Conservation (phyloP, 2,888 invertebrate species). For the Dasysyrphus tricinctus region DNA sequence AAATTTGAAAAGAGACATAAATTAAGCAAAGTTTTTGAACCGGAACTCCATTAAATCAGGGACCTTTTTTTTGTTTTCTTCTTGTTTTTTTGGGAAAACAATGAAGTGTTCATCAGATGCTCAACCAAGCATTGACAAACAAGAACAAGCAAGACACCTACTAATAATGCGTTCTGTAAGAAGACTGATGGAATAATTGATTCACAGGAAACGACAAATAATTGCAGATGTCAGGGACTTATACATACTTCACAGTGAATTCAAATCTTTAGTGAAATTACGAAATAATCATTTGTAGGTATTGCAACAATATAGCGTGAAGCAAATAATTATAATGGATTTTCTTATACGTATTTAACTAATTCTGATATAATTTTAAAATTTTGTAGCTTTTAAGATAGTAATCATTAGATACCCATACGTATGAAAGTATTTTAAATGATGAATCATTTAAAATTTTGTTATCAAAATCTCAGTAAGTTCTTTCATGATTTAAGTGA, state of each 20-base stretch:
- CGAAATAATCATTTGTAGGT: constrained; percentile 34
- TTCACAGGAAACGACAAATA: constrained; percentile 67
- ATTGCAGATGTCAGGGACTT: constrained; percentile 59
- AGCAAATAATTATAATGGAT: constrained; percentile 41
- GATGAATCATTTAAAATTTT: too few relatives aligned
- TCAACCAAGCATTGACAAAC: constrained; percentile 66
- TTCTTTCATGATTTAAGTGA: too few relatives aligned
- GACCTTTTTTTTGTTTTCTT: constrained; percentile 22
- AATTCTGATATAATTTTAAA: background rate
- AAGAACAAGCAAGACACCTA: constrained; percentile 60
- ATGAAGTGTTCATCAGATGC: constrained; percentile 69
- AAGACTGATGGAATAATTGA: constrained; percentile 66
- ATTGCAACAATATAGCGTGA: constrained; percentile 47
- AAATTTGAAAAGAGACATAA: constrained; percentile 64
- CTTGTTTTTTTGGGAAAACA: constrained; percentile 42
- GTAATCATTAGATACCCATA: too few relatives aligned
- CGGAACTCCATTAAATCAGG: constrained; percentile 70
- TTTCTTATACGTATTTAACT: background rate
- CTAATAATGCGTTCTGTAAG: constrained; percentile 35
- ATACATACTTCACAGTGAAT: constrained; percentile 1
- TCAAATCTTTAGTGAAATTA: constrained; percentile 43
- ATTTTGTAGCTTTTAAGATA: background rate
- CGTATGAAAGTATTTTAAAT: too few relatives aligned
- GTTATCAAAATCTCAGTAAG: too few relatives aligned
- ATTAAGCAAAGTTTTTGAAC: constrained; percentile 70